Evolutionary conservation across 1,140 invertebrate species (phyloP).

Genomic region (Drosophila baimaii): DNA sequence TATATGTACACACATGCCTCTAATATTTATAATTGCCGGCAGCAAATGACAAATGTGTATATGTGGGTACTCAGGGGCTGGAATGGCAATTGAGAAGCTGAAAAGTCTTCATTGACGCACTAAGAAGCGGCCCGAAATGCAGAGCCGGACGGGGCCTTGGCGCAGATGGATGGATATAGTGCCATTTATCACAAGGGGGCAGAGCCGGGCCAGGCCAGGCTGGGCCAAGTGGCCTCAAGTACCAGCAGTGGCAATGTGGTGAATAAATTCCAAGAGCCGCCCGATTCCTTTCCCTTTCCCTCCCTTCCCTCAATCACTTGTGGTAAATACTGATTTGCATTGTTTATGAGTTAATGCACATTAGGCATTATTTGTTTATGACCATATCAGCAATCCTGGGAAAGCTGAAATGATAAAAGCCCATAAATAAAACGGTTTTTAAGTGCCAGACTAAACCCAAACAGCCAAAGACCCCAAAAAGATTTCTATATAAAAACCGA

Average conservation of each 20-base stretch:
- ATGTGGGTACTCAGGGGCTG: conserved; percentile 14
- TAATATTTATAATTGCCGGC: conserved; percentile 37
- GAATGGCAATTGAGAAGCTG: conserved; percentile 38
- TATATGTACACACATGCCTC: conserved; percentile 15
- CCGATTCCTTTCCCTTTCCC: no score
- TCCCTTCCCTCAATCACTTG: conserved; percentile 60
- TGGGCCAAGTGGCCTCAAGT: conserved; percentile 46
- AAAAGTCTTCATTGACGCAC: conserved; percentile 57
- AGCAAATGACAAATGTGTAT: conserved; percentile 60
- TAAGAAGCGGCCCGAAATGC: conserved; percentile 18
- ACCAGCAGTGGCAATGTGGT: conserved; percentile 61
- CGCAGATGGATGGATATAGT: conserved; percentile 39
- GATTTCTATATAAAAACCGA: conserved; percentile 33
- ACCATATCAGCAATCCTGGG: conserved; percentile 51
- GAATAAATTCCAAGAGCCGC: conserved; percentile 38
- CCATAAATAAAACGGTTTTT: conserved; percentile 73
- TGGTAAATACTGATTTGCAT: conserved; percentile 75
- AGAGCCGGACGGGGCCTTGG: conserved; percentile 12
- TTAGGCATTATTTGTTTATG: conserved; percentile 76
- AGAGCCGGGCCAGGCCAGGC: neutral
- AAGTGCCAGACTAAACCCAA: conserved; percentile 66
- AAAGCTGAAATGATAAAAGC: conserved; percentile 58
- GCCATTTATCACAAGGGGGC: conserved; percentile 37
- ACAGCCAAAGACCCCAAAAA: conserved; percentile 30
- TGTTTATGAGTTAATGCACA: conserved; percentile 66